Evolutionary conservation across 2,888 invertebrate species (phyloP).

Genomic region (Malthinus flaveolus): DNA sequence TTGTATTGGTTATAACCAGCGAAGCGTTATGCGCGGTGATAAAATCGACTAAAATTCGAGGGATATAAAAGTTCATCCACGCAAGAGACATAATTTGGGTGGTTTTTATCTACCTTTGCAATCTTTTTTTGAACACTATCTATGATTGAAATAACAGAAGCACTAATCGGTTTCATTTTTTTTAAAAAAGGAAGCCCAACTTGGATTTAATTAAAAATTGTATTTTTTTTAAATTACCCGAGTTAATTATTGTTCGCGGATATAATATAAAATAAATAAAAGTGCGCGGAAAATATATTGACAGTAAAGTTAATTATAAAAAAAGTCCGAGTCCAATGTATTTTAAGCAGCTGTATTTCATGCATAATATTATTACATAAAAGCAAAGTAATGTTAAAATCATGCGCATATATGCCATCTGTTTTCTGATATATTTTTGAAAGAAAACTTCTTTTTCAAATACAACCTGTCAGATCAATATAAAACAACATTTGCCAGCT

Average conservation of each 20-base stretch:
- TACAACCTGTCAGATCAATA: conserved; percentile 4
- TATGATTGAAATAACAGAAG: conserved; percentile 2
- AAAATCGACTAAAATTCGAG: conserved; percentile 20
- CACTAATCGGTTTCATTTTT: conserved; percentile 1
- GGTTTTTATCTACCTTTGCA: background rate
- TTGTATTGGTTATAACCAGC: conserved; percentile 17
- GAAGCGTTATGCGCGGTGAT: conserved; percentile 16
- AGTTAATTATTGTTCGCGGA: too few relatives aligned
- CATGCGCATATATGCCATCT: conserved; percentile 9
- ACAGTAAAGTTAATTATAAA: background rate
- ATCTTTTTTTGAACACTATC: conserved; percentile 4
- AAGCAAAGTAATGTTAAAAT: conserved; percentile 6
- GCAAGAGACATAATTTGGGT: conserved; percentile 4
- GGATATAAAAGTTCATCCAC: conserved; percentile 11
- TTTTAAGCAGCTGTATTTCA: conserved; percentile 11
- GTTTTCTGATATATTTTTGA: conserved; percentile 1
- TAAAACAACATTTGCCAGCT: conserved; percentile 14
- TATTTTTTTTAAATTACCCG: too few relatives aligned
- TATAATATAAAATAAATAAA: too few relatives aligned
- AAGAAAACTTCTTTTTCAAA: conserved; percentile 11
- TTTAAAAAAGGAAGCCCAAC: too few relatives aligned
- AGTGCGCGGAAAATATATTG: too few relatives aligned
- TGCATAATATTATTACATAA: conserved; percentile 10
- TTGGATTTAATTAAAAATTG: too few relatives aligned
- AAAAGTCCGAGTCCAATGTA: background rate